These are phyloP conservation scores for Cataglyphis cursor DNA, from an alignment of 2,888 invertebrate species.

Conservation along the genomic window DNA sequence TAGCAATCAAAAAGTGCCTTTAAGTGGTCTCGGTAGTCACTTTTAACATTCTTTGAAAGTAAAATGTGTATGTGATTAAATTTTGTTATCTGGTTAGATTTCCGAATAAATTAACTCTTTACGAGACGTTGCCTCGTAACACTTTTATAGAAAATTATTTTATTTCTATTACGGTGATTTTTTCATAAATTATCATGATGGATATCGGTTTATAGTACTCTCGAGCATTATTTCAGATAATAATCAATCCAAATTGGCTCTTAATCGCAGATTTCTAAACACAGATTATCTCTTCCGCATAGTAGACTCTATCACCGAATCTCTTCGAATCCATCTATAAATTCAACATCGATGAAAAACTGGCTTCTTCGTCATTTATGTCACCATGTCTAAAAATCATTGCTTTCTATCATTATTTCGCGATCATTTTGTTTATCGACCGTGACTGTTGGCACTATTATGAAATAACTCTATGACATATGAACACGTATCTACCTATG, in stretches of 20 bases:
- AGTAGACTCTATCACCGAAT: neutral
- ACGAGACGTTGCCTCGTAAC: neutral
- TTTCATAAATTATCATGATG: neutral
- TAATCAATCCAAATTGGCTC: conserved; percentile 12
- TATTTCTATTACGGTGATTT: neutral
- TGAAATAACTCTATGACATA: conserved; percentile 27
- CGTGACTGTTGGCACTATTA: conserved; percentile 51
- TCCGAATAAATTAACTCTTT: conserved; percentile 1
- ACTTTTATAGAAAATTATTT: neutral
- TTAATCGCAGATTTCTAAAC: neutral
- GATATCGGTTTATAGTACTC: neutral
- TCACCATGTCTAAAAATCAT: conserved; percentile 24
- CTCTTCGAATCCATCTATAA: neutral
- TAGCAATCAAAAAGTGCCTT: neutral
- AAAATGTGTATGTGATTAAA: neutral
- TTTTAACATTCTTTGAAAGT: neutral
- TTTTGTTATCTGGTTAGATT: neutral
- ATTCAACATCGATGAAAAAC: conserved; percentile 17
- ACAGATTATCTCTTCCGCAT: neutral
- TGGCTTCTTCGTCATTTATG: conserved; percentile 6
- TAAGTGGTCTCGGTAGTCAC: neutral
- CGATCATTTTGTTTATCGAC: conserved; percentile 18
- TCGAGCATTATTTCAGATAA: conserved; percentile 1
- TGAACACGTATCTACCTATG: neutral
- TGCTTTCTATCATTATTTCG: conserved; percentile 47